These are phyloP conservation scores for Steromphala cineraria DNA, from an alignment of 2,888 invertebrate genomes.

Conservation along the genomic window DNA sequence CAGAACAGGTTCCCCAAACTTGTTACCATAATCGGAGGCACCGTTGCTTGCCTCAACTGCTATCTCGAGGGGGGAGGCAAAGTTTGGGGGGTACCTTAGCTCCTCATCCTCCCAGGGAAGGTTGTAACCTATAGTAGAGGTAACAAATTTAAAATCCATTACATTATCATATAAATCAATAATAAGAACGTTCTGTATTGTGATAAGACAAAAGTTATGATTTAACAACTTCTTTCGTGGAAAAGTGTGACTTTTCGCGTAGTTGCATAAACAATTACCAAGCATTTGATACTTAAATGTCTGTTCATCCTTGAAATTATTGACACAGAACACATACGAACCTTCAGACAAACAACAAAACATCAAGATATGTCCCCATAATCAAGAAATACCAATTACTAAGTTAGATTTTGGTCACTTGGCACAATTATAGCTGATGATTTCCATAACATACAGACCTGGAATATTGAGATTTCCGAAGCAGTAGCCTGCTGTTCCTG, in stretches of 20 bases:
- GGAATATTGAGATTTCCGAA: constrained; percentile 94
- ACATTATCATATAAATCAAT: neutral
- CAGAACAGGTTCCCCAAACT: constrained; percentile 97
- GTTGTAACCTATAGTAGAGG: constrained; percentile 81
- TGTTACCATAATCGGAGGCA: constrained; percentile 98
- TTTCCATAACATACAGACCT: constrained; percentile 77
- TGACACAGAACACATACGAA: no score
- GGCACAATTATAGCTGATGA: no score
- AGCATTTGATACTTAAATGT: neutral
- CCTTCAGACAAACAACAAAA: no score
- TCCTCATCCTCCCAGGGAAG: constrained; percentile 89
- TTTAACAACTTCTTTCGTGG: neutral
- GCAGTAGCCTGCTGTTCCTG: constrained; percentile 96
- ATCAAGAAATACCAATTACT: no score
- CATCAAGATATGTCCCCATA: no score
- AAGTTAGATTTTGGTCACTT: no score
- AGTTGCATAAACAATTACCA: neutral
- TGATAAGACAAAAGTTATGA: no score
- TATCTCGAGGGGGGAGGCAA: constrained; percentile 92
- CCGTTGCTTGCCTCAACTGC: constrained; percentile 97
- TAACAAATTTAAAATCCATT: no score
- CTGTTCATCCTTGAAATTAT: no score
- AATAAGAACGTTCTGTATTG: no score
- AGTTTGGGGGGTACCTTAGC: constrained; percentile 88
- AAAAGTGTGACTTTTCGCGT: neutral